Conservation (phyloP, 2,113 vertebrate species). For the Pelusios castaneus region DNA sequence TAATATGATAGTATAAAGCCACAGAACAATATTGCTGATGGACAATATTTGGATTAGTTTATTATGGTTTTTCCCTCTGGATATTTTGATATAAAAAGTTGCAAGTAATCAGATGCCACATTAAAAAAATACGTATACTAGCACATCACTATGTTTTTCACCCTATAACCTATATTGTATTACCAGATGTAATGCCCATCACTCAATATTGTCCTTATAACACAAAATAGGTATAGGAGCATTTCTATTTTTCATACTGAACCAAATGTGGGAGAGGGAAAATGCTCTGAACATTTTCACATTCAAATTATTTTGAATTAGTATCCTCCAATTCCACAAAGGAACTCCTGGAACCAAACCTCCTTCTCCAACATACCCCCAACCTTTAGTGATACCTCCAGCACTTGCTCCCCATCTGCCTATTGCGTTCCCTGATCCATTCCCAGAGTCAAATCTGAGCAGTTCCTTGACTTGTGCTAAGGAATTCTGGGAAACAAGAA, state of each 20-base stretch:
- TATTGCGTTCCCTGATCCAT: too few species aligned
- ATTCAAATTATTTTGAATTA: not conserved
- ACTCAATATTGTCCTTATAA: not conserved
- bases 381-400: too few species aligned
- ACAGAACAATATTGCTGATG: not conserved
- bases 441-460: too few species aligned
- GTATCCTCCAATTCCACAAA: not conserved
- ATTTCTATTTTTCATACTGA: not conserved
- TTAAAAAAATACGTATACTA: conserved; percentile 15
- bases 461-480: too few species aligned
- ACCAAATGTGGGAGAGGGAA: not conserved
- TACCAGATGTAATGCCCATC: not conserved
- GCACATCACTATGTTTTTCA: not conserved
- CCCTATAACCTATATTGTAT: not conserved
- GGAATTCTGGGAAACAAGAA: too few species aligned
- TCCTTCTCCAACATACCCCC: not conserved
- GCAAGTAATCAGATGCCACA: not conserved
- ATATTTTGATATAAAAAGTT: conserved; percentile 16
- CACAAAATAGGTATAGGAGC: not conserved
- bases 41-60: conserved; percentile 15
- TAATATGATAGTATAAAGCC: not conserved
- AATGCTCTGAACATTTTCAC: not conserved
- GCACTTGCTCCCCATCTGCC: too few species aligned
- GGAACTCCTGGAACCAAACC: not conserved
- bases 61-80: not conserved